A percentile compares a stretch with the other conserved stretches of the same genome.
Evolutionary conservation across 2,888 invertebrate species (phyloP).

Genomic region (Elmis aenea): DNA sequence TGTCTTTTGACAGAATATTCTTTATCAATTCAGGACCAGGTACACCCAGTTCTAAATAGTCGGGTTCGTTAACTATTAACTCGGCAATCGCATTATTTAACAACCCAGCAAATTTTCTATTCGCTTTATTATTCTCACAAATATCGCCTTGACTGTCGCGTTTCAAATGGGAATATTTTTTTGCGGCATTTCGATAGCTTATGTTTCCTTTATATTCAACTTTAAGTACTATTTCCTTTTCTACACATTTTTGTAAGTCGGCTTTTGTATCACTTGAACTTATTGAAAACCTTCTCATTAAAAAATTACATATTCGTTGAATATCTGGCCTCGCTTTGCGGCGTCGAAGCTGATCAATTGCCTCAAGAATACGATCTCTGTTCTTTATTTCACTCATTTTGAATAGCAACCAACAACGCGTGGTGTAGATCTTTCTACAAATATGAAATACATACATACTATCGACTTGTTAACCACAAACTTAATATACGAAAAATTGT

Average conservation of each 20-base stretch:
- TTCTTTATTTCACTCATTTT: slow-evolving; percentile 53
- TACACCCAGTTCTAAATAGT: slow-evolving; percentile 66
- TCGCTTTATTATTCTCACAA: slow-evolving; percentile 22
- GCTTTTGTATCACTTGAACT: slow-evolving; percentile 63
- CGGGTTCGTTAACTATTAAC: slow-evolving; percentile 65
- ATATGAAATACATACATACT: no score
- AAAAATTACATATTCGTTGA: slow-evolving; percentile 76
- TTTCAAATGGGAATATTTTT: slow-evolving; percentile 53
- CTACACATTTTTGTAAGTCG: slow-evolving; percentile 70
- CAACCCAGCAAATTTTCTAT: slow-evolving; percentile 46
- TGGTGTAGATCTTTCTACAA: no score
- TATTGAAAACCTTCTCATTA: slow-evolving; percentile 69
- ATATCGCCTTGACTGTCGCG: slow-evolving; percentile 24
- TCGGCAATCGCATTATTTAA: slow-evolving; percentile 67
- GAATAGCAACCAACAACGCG: slow-evolving; percentile 1
- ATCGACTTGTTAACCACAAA: no score
- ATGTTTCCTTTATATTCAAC: slow-evolving; percentile 84
- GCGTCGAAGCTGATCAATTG: slow-evolving; percentile 77
- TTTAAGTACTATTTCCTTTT: slow-evolving; percentile 69
- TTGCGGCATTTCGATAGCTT: slow-evolving; percentile 78
- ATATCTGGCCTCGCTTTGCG: slow-evolving; percentile 82
- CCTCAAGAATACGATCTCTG: slow-evolving; percentile 73
- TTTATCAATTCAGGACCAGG: slow-evolving; percentile 63
- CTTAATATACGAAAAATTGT: no score
- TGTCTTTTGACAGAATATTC: slow-evolving; percentile 61